Evolutionary conservation across 2,797 vertebrate genomes (phyloP), one percentile per base, ranked within the genome.

Genomic region (Rousettus madagascariensis): DNA sequence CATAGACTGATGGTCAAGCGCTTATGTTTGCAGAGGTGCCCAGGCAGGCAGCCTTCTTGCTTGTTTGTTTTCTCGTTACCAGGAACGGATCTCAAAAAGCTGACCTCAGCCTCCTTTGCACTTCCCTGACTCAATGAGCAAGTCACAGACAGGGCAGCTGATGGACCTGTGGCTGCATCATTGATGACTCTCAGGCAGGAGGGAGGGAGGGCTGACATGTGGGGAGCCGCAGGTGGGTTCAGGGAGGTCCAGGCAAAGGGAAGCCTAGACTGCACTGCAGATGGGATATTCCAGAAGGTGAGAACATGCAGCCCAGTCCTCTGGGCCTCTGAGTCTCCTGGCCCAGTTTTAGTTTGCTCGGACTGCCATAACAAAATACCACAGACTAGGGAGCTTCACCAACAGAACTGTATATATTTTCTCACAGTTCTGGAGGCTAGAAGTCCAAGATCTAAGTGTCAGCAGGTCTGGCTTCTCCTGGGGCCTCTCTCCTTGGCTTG

Each of bases 1-100:
- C 26, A 10, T 0, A 0, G 30, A 9, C 69, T 38, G 30, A 33
- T 24, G 17, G 65, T 43, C 13, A 0, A 84, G 19, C 38, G 4
- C n/a, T 22, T 68, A n/a, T 57, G 68, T 65, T 59, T 83, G 78
- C 19, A 10, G 13, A 86, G 38, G 30, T 36, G 38, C n/a, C 68
- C 49, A 77, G 17, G 55, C 5, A 72, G 49, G 33, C 2, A 2
- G 16, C 22, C 77, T 26, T 49, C 49, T 85, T 68, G 10, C 7
- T 66, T 53, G 20, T 77, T 89, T 74, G 41, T 61, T 85, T 80
- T 85, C 63, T 65, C 65, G 24, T 74, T 51, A 85, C 30, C 28
- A 65, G 79, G 61, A 78, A 8, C 55, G 66, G 9, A 9, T 72
- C 41, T 49, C 91, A 33, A 12, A 26, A 71, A 68, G 10, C 19